Conservation (phyloP, 2,888 invertebrate genomes). For the Platerodrilus igneus region DNA sequence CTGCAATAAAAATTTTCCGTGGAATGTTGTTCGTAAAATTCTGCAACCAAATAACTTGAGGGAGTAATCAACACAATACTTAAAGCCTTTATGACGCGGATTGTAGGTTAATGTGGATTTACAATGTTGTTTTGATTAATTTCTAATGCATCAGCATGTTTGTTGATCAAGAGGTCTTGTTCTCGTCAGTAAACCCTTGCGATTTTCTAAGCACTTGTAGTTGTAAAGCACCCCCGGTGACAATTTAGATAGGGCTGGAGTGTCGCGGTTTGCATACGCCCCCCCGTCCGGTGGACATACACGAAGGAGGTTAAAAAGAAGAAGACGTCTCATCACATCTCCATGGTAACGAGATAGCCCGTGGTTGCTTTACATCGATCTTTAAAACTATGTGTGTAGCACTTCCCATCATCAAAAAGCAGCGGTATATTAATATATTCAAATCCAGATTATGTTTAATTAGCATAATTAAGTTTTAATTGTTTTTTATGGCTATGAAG, state of each 20-base stretch:
- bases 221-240: slow-evolving; percentile 29
- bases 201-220: no score
- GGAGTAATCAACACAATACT: no score
- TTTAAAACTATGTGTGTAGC: slow-evolving; percentile 46
- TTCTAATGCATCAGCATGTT: no score
- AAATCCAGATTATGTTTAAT: slow-evolving; percentile 14
- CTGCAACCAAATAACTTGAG: no score
- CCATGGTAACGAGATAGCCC: slow-evolving; percentile 52
- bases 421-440: slow-evolving; percentile 28
- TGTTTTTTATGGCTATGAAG: no score
- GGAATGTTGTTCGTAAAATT: slow-evolving; percentile 20
- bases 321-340: slow-evolving; percentile 51
- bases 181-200: no score
- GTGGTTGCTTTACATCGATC: slow-evolving; percentile 51
- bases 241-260: slow-evolving; percentile 33
- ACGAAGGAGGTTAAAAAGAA: slow-evolving; percentile 50
- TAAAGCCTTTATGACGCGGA: no score
- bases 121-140: no score
- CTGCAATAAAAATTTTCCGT: slow-evolving; percentile 12
- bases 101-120: no score
- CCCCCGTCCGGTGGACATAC: slow-evolving; percentile 44
- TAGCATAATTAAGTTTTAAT: slow-evolving; percentile 10
- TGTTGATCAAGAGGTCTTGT: no score
- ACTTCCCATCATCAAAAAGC: slow-evolving; percentile 33
- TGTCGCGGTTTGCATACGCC: slow-evolving; percentile 40